Conservation (phyloP, 1,140 invertebrate genomes). For the Atta cephalotes region DNA sequence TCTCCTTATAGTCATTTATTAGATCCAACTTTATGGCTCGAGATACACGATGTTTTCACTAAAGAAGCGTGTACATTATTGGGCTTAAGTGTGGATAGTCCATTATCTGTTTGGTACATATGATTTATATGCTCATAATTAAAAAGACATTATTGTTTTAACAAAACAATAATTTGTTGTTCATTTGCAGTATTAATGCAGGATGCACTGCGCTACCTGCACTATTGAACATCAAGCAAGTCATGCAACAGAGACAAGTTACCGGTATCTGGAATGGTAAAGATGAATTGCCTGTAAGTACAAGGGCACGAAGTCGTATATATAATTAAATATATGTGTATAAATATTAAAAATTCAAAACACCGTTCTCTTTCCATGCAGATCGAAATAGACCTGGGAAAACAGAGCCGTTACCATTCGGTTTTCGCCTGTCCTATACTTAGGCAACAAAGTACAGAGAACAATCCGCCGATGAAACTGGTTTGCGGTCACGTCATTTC, state of each 20-base stretch:
- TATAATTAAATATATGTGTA: not conserved
- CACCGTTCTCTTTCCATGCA: conserved; percentile 76
- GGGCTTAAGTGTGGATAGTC: conserved; percentile 95
- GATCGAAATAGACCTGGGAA: conserved; percentile 97
- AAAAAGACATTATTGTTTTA: not conserved
- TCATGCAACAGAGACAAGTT: conserved; percentile 98
- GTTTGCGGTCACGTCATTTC: conserved; percentile 99
- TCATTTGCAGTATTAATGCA: conserved; percentile 92
- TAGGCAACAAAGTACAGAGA: conserved; percentile 97
- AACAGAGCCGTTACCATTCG: conserved; percentile 96
- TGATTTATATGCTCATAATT: not conserved
- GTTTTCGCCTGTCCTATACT: conserved; percentile 99
- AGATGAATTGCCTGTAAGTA: conserved; percentile 97
- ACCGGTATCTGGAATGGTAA: conserved; percentile 97
- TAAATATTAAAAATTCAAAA: not conserved
- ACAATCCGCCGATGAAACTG: conserved; percentile 98
- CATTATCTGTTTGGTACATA: conserved; percentile 90
- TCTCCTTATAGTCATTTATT: conserved; percentile 94
- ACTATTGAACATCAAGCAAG: conserved; percentile 96
- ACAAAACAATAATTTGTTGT: conserved; percentile 26
- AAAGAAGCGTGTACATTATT: conserved; percentile 96
- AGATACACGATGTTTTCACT: conserved; percentile 94
- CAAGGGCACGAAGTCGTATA: not conserved
- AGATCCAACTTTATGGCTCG: conserved; percentile 92
- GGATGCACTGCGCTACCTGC: conserved; percentile 97